Evolutionary conservation across 2,888 invertebrate species (phyloP).

Genomic region (Gari tellinella): DNA sequence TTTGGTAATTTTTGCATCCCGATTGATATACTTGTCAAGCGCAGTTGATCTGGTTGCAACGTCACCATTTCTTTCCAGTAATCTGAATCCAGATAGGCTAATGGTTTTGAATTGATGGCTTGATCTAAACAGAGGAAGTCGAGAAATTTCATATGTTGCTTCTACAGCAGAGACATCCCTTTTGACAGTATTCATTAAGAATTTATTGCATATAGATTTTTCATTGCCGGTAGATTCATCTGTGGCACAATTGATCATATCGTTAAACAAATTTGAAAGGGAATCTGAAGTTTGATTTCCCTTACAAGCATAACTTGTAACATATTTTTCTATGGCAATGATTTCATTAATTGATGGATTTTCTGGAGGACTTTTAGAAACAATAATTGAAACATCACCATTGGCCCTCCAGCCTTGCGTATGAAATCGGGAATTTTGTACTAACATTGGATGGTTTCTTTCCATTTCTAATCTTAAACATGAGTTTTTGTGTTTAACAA

Average conservation of each 20-base stretch:
- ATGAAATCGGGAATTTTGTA: slow-evolving; percentile 60
- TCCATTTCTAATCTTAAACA: slow-evolving; percentile 61
- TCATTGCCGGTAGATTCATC: too few species aligned
- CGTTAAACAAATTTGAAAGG: slow-evolving; percentile 39
- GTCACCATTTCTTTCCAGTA: slow-evolving; percentile 38
- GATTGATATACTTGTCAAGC: too few species aligned
- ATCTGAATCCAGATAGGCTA: slow-evolving; percentile 48
- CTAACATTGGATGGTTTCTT: slow-evolving; percentile 61
- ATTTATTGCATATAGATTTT: slow-evolving; percentile 38
- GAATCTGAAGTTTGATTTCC: slow-evolving; percentile 58
- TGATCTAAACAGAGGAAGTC: slow-evolving; percentile 40
- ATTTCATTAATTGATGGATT: slow-evolving; percentile 63
- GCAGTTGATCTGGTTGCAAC: too few species aligned
- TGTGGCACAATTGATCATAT: slow-evolving; percentile 16
- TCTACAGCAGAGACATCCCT: slow-evolving; percentile 59
- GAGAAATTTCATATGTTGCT: slow-evolving; percentile 52
- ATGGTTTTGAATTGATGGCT: slow-evolving; percentile 56
- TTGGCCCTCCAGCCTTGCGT: slow-evolving; percentile 62
- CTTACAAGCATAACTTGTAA: slow-evolving; percentile 60
- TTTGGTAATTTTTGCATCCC: too few species aligned
- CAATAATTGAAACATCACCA: slow-evolving; percentile 62
- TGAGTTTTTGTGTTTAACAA: slow-evolving; percentile 61
- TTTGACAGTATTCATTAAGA: slow-evolving; percentile 61
- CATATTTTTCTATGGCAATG: slow-evolving; percentile 48
- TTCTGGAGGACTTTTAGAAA: slow-evolving; percentile 55